Conservation (phyloP, 2,888 invertebrate species). For the Aphodius sticticus region DNA sequence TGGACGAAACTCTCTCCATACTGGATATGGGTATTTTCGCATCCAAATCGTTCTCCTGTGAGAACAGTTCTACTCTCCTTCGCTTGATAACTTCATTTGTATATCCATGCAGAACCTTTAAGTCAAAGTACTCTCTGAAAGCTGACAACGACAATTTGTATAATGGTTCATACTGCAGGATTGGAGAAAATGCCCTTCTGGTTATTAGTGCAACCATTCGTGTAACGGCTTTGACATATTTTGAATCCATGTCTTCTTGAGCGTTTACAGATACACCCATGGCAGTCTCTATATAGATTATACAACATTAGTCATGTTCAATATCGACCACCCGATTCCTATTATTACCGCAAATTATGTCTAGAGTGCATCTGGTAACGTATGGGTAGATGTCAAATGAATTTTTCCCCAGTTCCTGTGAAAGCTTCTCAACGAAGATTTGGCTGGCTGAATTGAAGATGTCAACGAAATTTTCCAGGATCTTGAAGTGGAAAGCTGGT, state of each 20-base stretch:
- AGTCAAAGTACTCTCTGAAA: constrained; percentile 61
- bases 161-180: constrained; percentile 60
- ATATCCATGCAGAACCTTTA: constrained; percentile 63
- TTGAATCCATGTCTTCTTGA: constrained; percentile 71
- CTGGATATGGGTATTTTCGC: neutral
- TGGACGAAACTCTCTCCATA: neutral
- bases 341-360: constrained; percentile 66
- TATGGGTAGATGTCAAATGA: constrained; percentile 68
- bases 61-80: constrained; percentile 49
- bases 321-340: too few species aligned
- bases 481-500: constrained; percentile 60
- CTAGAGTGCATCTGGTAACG: constrained; percentile 67
- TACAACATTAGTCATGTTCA: too few species aligned
- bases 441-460: constrained; percentile 59
- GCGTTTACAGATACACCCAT: constrained; percentile 81
- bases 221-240: constrained; percentile 76
- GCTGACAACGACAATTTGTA: constrained; percentile 66
- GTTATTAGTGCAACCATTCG: constrained; percentile 49
- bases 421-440: constrained; percentile 65
- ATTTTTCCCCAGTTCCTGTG: constrained; percentile 52
- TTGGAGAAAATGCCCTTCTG: constrained; percentile 53
- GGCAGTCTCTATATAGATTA: constrained; percentile 57
- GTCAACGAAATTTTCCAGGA: constrained; percentile 57
- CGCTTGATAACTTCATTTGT: constrained; percentile 66
- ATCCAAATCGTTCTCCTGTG: neutral